phyloP scores from a whole-genome alignment of 1,140 invertebrate species.

The Leptonema lineaticorne region DNA sequence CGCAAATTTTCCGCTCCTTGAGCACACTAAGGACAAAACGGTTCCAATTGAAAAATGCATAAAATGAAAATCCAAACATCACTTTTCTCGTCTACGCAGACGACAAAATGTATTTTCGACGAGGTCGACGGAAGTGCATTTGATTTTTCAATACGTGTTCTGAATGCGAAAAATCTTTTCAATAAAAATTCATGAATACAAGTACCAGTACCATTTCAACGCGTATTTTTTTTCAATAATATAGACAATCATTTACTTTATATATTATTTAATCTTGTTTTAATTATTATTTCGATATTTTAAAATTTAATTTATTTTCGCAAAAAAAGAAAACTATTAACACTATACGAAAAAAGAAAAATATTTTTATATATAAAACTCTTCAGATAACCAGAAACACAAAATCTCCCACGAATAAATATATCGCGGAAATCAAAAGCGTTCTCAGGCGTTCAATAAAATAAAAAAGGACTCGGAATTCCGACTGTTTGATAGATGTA shows the following conservation, averaged over 20 bases:
- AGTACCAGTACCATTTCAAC: no score
- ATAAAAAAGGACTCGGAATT: no score
- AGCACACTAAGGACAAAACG: conserved; percentile 7
- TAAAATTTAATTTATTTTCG: not conserved
- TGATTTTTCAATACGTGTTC: conserved; percentile 18
- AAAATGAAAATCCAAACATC: conserved; percentile 21
- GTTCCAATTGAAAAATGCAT: conserved; percentile 11
- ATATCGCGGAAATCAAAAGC: no score
- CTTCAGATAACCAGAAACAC: no score
- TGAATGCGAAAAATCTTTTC: not conserved
- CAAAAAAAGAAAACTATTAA: no score
- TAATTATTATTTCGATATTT: not conserved
- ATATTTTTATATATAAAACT: no score
- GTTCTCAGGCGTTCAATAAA: not conserved
- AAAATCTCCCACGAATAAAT: no score
- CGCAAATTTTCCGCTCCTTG: conserved; percentile 2
- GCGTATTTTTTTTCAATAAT: no score
- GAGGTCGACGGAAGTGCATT: conserved; percentile 14
- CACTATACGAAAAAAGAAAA: no score
- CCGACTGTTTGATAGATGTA: not conserved
- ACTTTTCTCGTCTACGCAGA: conserved; percentile 5
- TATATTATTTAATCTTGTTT: not conserved
- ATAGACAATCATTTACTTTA: not conserved
- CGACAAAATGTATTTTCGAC: conserved; percentile 12
- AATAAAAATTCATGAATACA: no score